phyloP scores from a whole-genome alignment of 2,113 vertebrate genomes.

The Protobothrops mucrosquamatus region DNA sequence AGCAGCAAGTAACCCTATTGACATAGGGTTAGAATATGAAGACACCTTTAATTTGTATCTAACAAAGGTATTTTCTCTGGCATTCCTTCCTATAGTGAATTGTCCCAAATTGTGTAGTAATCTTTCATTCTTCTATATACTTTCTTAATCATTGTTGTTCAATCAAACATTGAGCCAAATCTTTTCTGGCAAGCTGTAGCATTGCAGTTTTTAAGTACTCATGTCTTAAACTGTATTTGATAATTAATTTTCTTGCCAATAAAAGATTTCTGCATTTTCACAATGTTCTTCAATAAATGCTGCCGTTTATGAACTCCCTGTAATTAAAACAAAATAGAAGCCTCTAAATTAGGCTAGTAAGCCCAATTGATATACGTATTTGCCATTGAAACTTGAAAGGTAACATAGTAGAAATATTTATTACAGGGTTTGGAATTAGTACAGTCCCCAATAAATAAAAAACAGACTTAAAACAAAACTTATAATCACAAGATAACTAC shows the following conservation, averaged over 20 bases:
- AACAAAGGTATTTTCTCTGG: not conserved
- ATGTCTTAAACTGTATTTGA: constrained; percentile 53
- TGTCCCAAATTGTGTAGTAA: constrained; percentile 23
- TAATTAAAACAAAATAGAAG: not conserved
- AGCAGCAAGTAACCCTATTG: not conserved
- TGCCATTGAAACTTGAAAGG: not conserved
- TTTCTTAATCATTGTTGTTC: constrained; percentile 19
- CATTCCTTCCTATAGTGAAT: not conserved
- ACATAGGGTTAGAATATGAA: not conserved
- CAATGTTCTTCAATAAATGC: not conserved
- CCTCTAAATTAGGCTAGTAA: not conserved
- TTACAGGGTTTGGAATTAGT: not conserved
- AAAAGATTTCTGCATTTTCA: constrained; percentile 62
- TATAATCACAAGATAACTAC: not conserved
- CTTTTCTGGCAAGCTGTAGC: constrained; percentile 17
- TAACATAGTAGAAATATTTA: not conserved
- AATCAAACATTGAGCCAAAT: constrained; percentile 38
- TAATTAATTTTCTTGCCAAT: constrained; percentile 67
- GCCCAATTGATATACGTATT: not conserved
- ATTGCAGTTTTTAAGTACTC: constrained; percentile 43
- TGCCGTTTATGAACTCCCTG: not conserved
- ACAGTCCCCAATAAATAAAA: not conserved
- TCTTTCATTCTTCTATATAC: constrained; percentile 4
- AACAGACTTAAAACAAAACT: not conserved
- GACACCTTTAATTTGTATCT: not conserved